Evolutionary conservation across 2,113 vertebrate genomes (phyloP).

Genomic region (Oncorhynchus clarkii): DNA sequence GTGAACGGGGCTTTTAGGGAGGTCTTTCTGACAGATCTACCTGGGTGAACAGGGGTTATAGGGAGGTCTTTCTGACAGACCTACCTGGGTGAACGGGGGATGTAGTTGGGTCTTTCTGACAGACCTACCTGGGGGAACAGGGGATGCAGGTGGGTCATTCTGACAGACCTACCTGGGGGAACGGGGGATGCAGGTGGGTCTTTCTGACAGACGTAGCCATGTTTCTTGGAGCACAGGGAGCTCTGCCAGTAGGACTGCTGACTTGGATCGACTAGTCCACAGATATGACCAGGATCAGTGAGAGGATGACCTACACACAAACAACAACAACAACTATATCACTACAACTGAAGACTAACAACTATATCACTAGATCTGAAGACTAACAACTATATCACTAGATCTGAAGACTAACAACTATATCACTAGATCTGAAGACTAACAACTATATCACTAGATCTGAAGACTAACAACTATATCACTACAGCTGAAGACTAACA

Average conservation of each 20-base stretch:
- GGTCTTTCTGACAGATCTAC: background rate
- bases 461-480: no score
- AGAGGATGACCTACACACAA: constrained; percentile 80
- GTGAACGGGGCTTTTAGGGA: constrained; percentile 67
- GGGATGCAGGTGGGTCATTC: constrained; percentile 49
- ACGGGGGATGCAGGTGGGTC: constrained; percentile 53
- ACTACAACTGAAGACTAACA: background rate
- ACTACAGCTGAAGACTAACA: no score
- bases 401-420: no score
- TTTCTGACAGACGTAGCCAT: constrained; percentile 89
- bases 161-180: constrained; percentile 78
- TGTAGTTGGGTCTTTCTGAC: no score
- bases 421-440: no score
- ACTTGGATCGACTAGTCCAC: constrained; percentile 76
- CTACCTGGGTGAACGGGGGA: no score
- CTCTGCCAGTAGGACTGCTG: constrained; percentile 83
- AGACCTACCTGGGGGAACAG: constrained; percentile 68
- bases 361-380: background rate
- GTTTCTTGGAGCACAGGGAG: constrained; percentile 76
- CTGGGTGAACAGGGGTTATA: constrained; percentile 37
- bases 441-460: no score
- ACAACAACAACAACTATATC: background rate
- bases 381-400: no score
- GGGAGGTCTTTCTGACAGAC: no score
- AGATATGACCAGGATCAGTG: constrained; percentile 80